These are phyloP conservation scores for Parnassius orleans DNA, from an alignment of 2,888 invertebrate genomes.

Conservation along the genomic window DNA sequence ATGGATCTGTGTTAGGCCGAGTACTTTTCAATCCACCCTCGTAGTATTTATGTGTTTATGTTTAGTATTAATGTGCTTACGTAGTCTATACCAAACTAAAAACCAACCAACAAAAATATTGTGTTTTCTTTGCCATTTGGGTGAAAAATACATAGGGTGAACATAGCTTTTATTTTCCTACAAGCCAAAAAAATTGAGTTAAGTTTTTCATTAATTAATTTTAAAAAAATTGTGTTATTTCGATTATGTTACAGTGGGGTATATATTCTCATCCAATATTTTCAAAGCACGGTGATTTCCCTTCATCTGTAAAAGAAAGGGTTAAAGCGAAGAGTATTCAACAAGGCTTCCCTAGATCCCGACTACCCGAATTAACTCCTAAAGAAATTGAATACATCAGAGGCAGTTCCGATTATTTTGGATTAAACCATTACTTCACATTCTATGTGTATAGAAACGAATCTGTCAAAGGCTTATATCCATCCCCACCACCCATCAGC, in stretches of 20 bases:
- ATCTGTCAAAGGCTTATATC: constrained; percentile 33
- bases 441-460: constrained; percentile 49
- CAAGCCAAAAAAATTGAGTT: too few species aligned
- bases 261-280: constrained; percentile 83
- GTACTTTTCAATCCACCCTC: too few species aligned
- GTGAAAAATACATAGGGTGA: too few species aligned
- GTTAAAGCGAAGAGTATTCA: constrained; percentile 76
- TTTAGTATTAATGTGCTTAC: too few species aligned
- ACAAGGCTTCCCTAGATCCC: constrained; percentile 78
- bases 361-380: constrained; percentile 70
- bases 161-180: too few species aligned
- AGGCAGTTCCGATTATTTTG: constrained; percentile 45
- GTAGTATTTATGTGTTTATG: too few species aligned
- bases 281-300: constrained; percentile 81
- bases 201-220: too few species aligned
- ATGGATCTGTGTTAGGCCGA: too few species aligned
- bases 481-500: constrained; percentile 41
- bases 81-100: too few species aligned
- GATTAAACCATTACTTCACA: constrained; percentile 84
- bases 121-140: too few species aligned
- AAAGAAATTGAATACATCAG: constrained; percentile 49
- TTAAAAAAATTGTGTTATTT: constrained; percentile 21
- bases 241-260: constrained; percentile 53
- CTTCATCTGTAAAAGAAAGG: constrained; percentile 77
- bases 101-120: too few species aligned